phyloP scores from a whole-genome alignment of 1,140 invertebrate species.

The Chironomus tepperi region DNA sequence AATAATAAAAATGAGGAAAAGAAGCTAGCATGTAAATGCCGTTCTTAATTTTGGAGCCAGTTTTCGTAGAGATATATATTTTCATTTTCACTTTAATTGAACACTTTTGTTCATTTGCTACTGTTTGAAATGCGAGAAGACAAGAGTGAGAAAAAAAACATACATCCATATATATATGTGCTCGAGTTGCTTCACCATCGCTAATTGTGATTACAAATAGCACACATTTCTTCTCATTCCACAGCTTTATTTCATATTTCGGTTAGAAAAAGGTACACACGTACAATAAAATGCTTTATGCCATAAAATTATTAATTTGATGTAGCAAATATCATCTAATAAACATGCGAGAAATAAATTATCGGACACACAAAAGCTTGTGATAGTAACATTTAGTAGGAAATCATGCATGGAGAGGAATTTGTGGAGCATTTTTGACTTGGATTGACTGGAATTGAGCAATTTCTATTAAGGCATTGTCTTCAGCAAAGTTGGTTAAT shows the following conservation, averaged over 20 bases:
- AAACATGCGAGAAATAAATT: not conserved
- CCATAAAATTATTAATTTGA: constrained; percentile 15
- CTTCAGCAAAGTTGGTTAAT: too few relatives aligned
- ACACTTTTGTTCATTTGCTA: constrained; percentile 6
- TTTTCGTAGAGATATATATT: constrained; percentile 14
- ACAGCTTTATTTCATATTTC: not conserved
- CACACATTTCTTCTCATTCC: not conserved
- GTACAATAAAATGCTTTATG: not conserved
- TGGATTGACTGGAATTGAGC: too few relatives aligned
- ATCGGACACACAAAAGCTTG: not conserved
- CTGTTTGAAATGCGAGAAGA: not conserved
- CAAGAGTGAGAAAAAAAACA: not conserved
- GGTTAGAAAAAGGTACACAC: not conserved
- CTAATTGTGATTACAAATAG: constrained; percentile 2
- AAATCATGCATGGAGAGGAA: too few relatives aligned
- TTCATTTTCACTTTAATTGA: constrained; percentile 14
- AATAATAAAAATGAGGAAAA: constrained; percentile 9
- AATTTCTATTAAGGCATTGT: too few relatives aligned
- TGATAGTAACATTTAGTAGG: too few relatives aligned
- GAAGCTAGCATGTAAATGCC: constrained; percentile 5
- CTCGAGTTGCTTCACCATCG: not conserved
- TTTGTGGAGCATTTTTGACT: too few relatives aligned
- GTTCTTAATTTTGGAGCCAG: constrained; percentile 6
- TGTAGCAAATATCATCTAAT: not conserved
- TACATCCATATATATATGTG: not conserved